Evolutionary conservation across 1,140 invertebrate species (phyloP).

Genomic region (Heterodera carotae): DNA sequence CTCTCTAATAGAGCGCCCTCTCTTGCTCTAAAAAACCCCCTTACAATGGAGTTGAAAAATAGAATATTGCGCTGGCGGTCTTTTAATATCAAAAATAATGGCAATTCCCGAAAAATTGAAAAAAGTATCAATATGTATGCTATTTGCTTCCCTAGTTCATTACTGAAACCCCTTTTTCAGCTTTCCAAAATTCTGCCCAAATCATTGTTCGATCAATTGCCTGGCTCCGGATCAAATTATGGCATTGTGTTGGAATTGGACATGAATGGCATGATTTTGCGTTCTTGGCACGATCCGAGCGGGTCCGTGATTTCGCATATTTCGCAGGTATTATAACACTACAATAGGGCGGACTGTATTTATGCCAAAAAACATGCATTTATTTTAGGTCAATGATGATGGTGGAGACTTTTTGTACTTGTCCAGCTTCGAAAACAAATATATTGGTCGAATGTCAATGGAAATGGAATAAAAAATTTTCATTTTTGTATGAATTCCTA

Average conservation of each 20-base stretch:
- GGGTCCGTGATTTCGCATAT: constrained; percentile 61
- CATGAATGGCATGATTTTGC: constrained; percentile 64
- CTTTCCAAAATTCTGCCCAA: constrained; percentile 1
- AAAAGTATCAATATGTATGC: no score
- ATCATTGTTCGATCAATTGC: constrained; percentile 48
- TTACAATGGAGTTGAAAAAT: no score
- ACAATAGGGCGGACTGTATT: no score
- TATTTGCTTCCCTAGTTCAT: no score
- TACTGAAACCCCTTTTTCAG: neutral
- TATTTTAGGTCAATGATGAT: constrained; percentile 44
- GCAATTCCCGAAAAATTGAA: no score
- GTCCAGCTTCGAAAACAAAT: constrained; percentile 50
- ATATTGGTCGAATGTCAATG: constrained; percentile 43
- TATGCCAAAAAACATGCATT: constrained; percentile 45
- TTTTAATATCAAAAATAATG: no score
- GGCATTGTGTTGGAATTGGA: constrained; percentile 67
- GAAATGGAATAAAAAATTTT: constrained; percentile 14
- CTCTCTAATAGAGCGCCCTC: no score
- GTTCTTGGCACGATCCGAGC: constrained; percentile 66
- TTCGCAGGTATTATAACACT: constrained; percentile 65
- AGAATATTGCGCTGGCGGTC: no score
- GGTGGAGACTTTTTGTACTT: constrained; percentile 43
- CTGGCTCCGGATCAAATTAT: constrained; percentile 62
- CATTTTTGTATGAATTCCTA: no score
- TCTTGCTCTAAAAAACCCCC: no score